A percentile compares a stretch with the other conserved stretches of the same genome.
These are phyloP conservation scores for Scomber japonicus DNA, from an alignment of 2,113 vertebrate species.

Conservation along the genomic window DNA sequence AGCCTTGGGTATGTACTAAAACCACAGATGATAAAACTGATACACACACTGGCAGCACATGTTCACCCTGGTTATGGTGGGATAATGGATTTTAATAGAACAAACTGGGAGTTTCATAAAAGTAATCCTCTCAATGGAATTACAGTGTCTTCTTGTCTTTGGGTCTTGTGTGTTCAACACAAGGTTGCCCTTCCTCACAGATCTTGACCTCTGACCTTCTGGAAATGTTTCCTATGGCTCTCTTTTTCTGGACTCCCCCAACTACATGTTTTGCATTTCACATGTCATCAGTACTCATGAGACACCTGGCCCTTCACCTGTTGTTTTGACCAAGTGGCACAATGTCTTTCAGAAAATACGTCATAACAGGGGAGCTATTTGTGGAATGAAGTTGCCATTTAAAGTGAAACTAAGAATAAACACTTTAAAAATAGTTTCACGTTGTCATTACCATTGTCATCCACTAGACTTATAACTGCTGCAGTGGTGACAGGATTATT, in stretches of 20 bases:
- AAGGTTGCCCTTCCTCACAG: conserved; percentile 12
- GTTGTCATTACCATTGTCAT: conserved; percentile 28
- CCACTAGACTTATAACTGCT: background rate
- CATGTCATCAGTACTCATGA: conserved; percentile 43
- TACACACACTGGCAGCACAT: background rate
- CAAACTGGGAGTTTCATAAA: conserved; percentile 37
- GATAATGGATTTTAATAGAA: conserved; percentile 57
- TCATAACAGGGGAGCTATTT: background rate
- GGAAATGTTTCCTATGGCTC: conserved; percentile 61
- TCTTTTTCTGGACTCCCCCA: conserved; percentile 26
- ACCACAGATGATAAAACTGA: conserved; percentile 1
- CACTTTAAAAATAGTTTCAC: conserved; percentile 18
- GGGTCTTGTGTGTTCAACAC: conserved; percentile 30
- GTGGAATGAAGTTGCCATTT: conserved; percentile 35
- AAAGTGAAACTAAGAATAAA: background rate
- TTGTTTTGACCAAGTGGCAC: conserved; percentile 58
- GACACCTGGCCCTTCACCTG: conserved; percentile 63
- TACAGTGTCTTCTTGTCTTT: conserved; percentile 5
- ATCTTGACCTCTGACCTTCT: conserved; percentile 46
- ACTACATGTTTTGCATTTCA: conserved; percentile 38
- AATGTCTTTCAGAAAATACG: conserved; percentile 36
- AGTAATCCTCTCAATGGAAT: conserved; percentile 23
- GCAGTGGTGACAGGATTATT: background rate
- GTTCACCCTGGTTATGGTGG: conserved; percentile 27
- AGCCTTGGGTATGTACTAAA: conserved; percentile 52